Evolutionary conservation across 2,113 vertebrate genomes (phyloP).

Genomic region (Ceuthmochares aereus): DNA sequence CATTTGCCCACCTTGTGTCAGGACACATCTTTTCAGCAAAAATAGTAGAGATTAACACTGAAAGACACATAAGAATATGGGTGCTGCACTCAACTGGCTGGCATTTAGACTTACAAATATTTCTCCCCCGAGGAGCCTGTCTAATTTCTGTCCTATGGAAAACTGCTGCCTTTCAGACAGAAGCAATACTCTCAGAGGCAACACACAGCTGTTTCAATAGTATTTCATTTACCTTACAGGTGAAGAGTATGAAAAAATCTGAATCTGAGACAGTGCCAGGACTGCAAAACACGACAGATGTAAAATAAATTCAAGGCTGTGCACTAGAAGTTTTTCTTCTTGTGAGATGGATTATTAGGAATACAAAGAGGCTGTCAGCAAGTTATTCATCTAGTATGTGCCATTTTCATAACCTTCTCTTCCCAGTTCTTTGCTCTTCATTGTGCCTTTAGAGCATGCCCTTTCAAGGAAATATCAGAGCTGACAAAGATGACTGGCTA

Average conservation of each 20-base stretch:
- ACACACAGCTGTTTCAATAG: conserved; percentile 47
- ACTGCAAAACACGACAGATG: background rate
- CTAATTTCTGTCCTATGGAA: conserved; percentile 49
- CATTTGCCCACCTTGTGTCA: background rate
- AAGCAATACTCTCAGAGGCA: conserved; percentile 3
- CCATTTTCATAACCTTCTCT: conserved; percentile 28
- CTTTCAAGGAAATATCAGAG: conserved; percentile 8
- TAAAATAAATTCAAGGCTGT: conserved; percentile 46
- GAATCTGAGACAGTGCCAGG: background rate
- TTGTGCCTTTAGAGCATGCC: background rate
- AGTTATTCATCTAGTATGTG: background rate
- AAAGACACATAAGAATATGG: background rate
- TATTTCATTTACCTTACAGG: conserved; percentile 53
- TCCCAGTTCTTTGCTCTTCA: background rate
- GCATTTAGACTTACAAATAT: conserved; percentile 49
- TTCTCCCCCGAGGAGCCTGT: background rate
- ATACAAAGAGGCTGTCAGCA: conserved; percentile 37
- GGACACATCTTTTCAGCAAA: background rate
- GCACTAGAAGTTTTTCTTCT: conserved; percentile 28
- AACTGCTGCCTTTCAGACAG: conserved; percentile 17
- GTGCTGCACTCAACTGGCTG: background rate
- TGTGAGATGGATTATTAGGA: conserved; percentile 42
- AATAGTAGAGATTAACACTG: background rate
- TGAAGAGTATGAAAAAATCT: conserved; percentile 9
- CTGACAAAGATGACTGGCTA: conserved; percentile 18